Conservation (phyloP, 2,113 vertebrate genomes). For the Bubo blakistoni region DNA sequence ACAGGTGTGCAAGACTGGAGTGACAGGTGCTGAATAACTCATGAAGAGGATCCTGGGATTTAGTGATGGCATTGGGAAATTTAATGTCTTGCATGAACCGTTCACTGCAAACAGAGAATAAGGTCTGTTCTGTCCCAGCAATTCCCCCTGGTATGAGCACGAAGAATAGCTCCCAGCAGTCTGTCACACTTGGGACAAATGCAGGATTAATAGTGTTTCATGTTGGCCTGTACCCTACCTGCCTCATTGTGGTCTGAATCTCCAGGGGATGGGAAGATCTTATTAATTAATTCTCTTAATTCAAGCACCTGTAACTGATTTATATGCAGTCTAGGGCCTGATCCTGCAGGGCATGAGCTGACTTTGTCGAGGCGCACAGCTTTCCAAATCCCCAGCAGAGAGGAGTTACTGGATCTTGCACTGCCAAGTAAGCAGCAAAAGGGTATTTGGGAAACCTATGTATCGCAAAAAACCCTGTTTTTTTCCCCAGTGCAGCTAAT, state of each 20-base stretch:
- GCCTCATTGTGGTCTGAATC: conserved; percentile 12
- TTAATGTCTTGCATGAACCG: not conserved
- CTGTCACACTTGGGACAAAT: conserved; percentile 3
- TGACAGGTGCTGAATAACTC: not conserved
- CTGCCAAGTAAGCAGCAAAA: not conserved
- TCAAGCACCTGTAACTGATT: conserved; percentile 55
- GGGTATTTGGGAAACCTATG: not conserved
- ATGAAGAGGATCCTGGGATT: not conserved
- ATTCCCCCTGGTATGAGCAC: not conserved
- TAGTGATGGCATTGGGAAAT: not conserved
- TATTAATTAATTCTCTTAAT: conserved; percentile 31
- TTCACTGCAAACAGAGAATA: not conserved
- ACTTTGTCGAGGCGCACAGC: not conserved
- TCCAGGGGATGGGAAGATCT: conserved; percentile 35
- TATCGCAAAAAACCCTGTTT: not conserved
- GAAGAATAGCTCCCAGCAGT: conserved; percentile 10
- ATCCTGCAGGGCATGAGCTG: not conserved
- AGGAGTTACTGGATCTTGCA: not conserved
- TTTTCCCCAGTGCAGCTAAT: not conserved
- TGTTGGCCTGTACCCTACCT: not conserved
- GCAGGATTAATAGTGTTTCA: conserved; percentile 17
- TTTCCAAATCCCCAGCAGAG: not conserved
- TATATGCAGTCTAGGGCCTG: not conserved
- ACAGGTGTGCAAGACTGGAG: not conserved
- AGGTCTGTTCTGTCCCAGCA: not conserved